Evolutionary conservation across 2,113 vertebrate species (phyloP).

Genomic region (Dasypus novemcinctus): DNA sequence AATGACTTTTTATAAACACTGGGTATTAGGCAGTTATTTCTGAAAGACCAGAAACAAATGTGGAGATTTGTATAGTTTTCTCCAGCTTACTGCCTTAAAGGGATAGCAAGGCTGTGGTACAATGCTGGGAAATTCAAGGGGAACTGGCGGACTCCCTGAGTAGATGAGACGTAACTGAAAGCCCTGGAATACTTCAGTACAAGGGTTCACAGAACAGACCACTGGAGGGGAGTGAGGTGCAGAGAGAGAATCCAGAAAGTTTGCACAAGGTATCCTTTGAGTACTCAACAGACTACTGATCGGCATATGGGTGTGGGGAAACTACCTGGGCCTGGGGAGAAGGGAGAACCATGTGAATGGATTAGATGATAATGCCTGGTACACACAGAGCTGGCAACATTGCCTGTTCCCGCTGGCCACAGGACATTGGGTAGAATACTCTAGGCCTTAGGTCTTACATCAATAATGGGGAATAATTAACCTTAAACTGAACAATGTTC

Average conservation of each 20-base stretch:
- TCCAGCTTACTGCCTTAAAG: neutral
- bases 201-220: neutral
- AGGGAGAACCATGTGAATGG: neutral
- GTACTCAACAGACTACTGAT: neutral
- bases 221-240: neutral
- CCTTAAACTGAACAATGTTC: neutral
- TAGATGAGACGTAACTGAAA: neutral
- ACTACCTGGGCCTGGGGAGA: neutral
- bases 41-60: neutral
- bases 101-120: neutral
- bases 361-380: neutral
- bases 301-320: neutral
- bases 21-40: neutral
- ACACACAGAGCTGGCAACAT: neutral
- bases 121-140: neutral
- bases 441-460: neutral
- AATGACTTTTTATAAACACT: neutral
- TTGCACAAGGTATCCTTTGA: neutral
- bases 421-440: neutral
- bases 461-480: neutral
- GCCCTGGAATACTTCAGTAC: neutral
- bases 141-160: neutral
- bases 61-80: neutral
- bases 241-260: neutral
- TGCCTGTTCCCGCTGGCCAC: neutral